These are phyloP conservation scores for Drosophila pallidifrons DNA, from an alignment of 1,140 invertebrate species.

Conservation along the genomic window DNA sequence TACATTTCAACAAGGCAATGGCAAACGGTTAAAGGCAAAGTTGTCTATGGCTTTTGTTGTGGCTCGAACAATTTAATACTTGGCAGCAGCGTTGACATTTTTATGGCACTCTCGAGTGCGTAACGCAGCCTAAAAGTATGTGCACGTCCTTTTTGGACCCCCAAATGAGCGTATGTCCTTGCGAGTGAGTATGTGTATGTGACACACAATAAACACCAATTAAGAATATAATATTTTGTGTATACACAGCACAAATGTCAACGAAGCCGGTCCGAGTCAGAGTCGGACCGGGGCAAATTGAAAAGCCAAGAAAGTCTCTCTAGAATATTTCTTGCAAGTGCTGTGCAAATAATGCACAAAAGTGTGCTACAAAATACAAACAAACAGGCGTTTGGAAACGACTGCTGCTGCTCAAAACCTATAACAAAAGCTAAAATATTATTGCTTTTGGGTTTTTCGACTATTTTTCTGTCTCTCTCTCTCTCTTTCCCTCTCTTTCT, in stretches of 20 bases:
- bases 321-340: constrained; percentile 70
- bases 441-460: constrained; percentile 65
- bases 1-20: constrained; percentile 67
- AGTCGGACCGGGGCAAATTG: constrained; percentile 57
- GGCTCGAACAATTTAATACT: constrained; percentile 63
- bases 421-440: constrained; percentile 83
- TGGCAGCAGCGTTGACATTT: constrained; percentile 72
- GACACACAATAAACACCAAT: constrained; percentile 83
- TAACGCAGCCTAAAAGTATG: constrained; percentile 36
- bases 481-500: too few relatives aligned
- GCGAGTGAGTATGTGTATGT: constrained; percentile 52
- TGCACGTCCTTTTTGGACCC: constrained; percentile 9
- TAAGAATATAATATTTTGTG: constrained; percentile 83
- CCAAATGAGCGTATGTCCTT: constrained; percentile 16
- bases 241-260: constrained; percentile 68
- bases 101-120: constrained; percentile 70
- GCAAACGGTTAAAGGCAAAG: constrained; percentile 21
- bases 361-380: constrained; percentile 81
- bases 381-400: constrained; percentile 53
- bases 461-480: not conserved
- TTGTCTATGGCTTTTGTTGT: constrained; percentile 50
- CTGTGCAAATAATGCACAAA: constrained; percentile 81
- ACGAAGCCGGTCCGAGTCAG: not conserved
- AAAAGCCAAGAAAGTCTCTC: constrained; percentile 71
- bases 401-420: constrained; percentile 56